These are phyloP conservation scores for Phortica okadai DNA, from an alignment of 2,888 invertebrate genomes.

Conservation along the genomic window DNA sequence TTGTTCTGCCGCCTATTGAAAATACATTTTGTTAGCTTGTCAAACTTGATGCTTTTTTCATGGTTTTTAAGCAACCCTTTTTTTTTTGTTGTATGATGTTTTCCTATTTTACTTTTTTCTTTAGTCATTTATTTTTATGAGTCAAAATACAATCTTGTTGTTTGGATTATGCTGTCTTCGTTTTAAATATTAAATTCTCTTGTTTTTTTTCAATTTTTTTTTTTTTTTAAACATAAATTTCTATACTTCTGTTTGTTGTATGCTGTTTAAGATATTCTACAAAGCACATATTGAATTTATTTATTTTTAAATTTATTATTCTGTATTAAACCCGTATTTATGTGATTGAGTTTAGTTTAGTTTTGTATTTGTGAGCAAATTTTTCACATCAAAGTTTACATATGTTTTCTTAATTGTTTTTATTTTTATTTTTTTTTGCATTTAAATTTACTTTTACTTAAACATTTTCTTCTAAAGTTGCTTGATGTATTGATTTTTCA, in stretches of 20 bases:
- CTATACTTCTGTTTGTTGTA: background rate
- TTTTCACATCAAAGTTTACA: background rate
- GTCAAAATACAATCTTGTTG: conserved; percentile 40
- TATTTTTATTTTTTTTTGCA: conserved; percentile 2
- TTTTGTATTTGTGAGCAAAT: conserved; percentile 36
- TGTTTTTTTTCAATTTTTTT: conserved; percentile 23
- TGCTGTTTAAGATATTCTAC: conserved; percentile 10
- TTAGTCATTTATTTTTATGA: conserved; percentile 16
- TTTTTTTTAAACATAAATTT: conserved; percentile 20
- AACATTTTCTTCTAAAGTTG: background rate
- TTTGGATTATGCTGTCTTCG: conserved; percentile 45
- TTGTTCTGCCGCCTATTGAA: no score
- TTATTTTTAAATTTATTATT: conserved; percentile 38
- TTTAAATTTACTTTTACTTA: background rate
- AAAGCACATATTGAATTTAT: conserved; percentile 29
- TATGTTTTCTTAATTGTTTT: background rate
- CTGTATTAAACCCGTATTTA: conserved; percentile 22
- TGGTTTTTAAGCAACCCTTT: background rate
- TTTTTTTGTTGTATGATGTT: conserved; percentile 10
- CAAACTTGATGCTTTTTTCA: background rate
- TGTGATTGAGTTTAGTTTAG: conserved; percentile 25
- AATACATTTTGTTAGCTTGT: background rate
- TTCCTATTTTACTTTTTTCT: conserved; percentile 41
- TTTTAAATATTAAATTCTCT: conserved; percentile 34
- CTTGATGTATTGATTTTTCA: background rate